Base-by-base conservation (phyloP, 1,140 invertebrate species). In the Latrodectus geometricus region DNA sequence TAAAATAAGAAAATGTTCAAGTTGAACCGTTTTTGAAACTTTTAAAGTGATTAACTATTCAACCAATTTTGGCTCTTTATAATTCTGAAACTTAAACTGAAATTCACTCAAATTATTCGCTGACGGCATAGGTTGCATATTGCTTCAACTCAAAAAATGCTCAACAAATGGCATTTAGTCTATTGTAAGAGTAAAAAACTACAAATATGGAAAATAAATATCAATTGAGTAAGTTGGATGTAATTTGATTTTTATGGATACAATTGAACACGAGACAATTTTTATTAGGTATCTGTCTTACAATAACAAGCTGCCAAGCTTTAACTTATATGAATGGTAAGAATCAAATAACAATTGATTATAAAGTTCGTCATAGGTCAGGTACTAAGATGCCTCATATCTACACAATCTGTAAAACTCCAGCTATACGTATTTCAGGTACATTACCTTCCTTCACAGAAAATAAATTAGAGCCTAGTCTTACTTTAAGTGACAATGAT, bases 1-100 rank as follows among this genome's bases (percentile, higher is more conserved):
- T 77, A 20, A 49, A 50, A 9, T 89, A 88, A 88, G 77, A 65
- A 20, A 65, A 79, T n/a, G 20, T 69, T 17, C 65, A 70, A 35
- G 35, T 3, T 35, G 35, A 35, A 35, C 1, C 1, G 35, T 35
- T 1, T 35, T 35, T 35, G 35, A 35, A 35, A 35, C 35, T 35
- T 1, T 35, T 3, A 35, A 35, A 1, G 35, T 1, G 35, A 35
- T 1, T 49, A 35, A 49, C 11, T 0, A 50, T 4, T 11, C 23
- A 74, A 49, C 23, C 72, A 35, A 74, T 49, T 11, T 50, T 74
- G 48, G 68, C 11, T 65, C 56, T 35, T 15, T 77, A 54, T 35
- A 21, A 77, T 56, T 5, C 56, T 11, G 8, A 54, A 20, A 14
- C 52, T 4, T n/a, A 77, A 14, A 77, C 73, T 54, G 72, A 85